These are phyloP conservation scores for Esox niger DNA, from an alignment of 2,113 vertebrate species.

Conservation along the genomic window DNA sequence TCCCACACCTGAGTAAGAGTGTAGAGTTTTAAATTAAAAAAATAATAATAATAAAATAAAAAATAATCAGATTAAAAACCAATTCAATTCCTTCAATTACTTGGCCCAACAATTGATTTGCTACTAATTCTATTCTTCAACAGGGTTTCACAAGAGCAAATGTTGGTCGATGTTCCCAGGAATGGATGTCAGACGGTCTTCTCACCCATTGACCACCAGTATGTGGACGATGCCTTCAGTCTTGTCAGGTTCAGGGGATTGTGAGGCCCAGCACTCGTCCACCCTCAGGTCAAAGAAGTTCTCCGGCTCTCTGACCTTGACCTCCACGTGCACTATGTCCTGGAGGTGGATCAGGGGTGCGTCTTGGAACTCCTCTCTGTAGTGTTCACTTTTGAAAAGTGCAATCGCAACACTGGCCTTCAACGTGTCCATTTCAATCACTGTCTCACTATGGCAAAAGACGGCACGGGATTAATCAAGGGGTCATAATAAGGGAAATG, in stretches of 20 bases:
- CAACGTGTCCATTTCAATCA: too few species aligned
- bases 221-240: conserved; percentile 30
- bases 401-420: too few species aligned
- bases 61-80: too few species aligned
- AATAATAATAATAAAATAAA: too few species aligned
- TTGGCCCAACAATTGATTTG: too few species aligned
- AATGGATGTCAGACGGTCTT: not conserved
- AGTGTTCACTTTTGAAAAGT: conserved; percentile 59
- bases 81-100: too few species aligned
- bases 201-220: conserved; percentile 67
- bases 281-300: conserved; percentile 66
- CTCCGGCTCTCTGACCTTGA: conserved; percentile 48
- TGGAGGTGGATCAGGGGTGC: conserved; percentile 63
- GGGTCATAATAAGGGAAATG: too few species aligned
- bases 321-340: conserved; percentile 68
- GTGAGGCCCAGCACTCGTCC: conserved; percentile 70
- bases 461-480: not conserved
- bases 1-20: conserved; percentile 51
- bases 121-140: too few species aligned
- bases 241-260: conserved; percentile 40
- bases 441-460: conserved; percentile 18
- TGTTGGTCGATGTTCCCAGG: too few species aligned
- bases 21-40: too few species aligned
- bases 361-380: conserved; percentile 38
- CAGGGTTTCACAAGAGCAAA: too few species aligned